Conservation (phyloP, 2,888 invertebrate species). For the Phengaris arion region DNA sequence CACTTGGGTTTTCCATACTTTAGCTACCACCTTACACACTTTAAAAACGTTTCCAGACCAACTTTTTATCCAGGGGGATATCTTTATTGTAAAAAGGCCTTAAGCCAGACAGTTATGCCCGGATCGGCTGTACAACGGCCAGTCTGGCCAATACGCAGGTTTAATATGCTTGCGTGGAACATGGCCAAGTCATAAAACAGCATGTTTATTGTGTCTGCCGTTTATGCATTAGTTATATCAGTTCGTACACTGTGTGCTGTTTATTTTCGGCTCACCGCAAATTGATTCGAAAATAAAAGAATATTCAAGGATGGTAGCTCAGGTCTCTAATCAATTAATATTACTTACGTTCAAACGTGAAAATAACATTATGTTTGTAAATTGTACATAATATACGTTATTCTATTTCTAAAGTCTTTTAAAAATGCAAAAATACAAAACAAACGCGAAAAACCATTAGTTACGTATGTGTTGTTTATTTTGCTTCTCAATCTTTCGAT, state of each 20-base stretch:
- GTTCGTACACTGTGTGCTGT: constrained; percentile 44
- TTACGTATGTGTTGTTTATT: not conserved
- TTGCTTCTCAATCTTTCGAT: not conserved
- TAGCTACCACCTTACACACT: not conserved
- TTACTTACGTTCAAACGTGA: not conserved
- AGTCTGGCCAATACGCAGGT: constrained; percentile 66
- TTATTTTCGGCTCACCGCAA: not conserved
- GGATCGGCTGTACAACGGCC: constrained; percentile 45
- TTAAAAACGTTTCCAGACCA: not conserved
- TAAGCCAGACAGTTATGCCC: constrained; percentile 5
- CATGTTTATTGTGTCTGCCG: constrained; percentile 73
- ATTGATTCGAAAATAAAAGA: not conserved
- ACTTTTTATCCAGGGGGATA: not conserved
- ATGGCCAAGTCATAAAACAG: constrained; percentile 78
- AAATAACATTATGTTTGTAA: not conserved
- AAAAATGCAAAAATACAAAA: not conserved
- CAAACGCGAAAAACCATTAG: not conserved
- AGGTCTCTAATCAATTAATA: not conserved
- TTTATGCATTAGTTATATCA: constrained; percentile 48
- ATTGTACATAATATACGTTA: not conserved
- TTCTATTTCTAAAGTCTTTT: not conserved
- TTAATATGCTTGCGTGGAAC: constrained; percentile 74
- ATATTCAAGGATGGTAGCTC: not conserved
- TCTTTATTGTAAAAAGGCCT: constrained; percentile 18
- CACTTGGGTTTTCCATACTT: not conserved